These are phyloP conservation scores for Ardeotis arabs DNA, from an alignment of 2,113 vertebrate genomes.

Conservation along the genomic window DNA sequence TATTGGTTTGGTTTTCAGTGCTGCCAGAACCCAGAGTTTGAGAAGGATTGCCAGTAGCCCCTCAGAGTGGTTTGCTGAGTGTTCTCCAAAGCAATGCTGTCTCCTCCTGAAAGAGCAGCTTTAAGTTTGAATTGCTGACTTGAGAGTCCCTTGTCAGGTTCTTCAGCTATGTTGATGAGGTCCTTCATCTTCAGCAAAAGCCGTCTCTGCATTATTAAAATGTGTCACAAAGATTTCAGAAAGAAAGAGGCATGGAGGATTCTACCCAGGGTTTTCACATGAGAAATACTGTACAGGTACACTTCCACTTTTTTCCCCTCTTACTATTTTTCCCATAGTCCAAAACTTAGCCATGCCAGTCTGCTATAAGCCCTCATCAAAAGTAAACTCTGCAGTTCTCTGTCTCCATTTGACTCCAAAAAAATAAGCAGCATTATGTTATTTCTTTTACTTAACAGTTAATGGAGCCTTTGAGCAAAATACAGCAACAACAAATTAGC, in stretches of 20 bases:
- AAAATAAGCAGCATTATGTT: neutral
- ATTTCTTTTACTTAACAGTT: neutral
- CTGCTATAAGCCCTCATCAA: neutral
- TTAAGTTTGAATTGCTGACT: neutral
- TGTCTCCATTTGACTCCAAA: neutral
- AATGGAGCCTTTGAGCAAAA: neutral
- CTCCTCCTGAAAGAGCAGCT: neutral
- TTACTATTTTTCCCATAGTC: neutral
- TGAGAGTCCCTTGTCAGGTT: neutral
- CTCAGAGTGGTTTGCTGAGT: neutral
- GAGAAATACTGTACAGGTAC: neutral
- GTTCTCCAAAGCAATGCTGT: neutral
- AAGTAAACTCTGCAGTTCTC: neutral
- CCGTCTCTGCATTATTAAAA: neutral
- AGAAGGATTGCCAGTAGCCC: neutral
- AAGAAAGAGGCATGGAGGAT: neutral
- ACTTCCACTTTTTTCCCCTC: neutral
- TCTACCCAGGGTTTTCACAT: neutral
- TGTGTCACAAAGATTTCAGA: neutral
- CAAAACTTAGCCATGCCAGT: neutral
- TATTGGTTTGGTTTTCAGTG: neutral
- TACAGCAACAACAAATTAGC: neutral
- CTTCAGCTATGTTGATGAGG: neutral
- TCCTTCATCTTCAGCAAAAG: neutral
- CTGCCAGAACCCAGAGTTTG: neutral